Evolutionary conservation across 2,888 invertebrate species (phyloP).

Genomic region (Myathropa florea): DNA sequence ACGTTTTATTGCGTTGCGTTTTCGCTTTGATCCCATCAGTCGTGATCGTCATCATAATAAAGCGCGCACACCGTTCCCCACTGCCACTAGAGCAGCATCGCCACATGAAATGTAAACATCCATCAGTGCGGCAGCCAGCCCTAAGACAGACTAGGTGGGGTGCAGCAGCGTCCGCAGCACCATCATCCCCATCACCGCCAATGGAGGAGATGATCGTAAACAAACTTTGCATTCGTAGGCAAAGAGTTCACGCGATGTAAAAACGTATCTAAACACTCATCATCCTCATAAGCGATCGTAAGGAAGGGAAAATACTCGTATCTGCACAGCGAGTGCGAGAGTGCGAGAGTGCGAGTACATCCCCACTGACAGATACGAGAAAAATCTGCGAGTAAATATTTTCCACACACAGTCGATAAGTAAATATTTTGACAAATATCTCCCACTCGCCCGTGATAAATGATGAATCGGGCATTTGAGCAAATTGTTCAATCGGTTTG

Average conservation of each 20-base stretch:
- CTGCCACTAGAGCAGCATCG: conserved; percentile 10
- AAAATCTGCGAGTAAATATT: conserved; percentile 66
- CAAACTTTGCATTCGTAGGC: conserved; percentile 55
- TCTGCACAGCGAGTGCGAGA: neutral
- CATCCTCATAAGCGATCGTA: conserved; percentile 65
- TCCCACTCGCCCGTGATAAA: conserved; percentile 66
- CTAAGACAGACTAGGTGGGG: conserved; percentile 24
- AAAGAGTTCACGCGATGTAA: conserved; percentile 55
- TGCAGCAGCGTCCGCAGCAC: neutral
- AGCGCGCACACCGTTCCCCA: conserved; percentile 58
- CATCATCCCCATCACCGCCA: conserved; percentile 39
- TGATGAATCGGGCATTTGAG: conserved; percentile 67
- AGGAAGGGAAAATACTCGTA: conserved; percentile 59
- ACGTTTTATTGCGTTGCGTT: conserved; percentile 63
- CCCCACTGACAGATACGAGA: conserved; percentile 59
- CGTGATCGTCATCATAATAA: conserved; percentile 70
- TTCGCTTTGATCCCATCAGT: conserved; percentile 69
- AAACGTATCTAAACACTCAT: conserved; percentile 69
- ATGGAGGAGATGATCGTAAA: conserved; percentile 54
- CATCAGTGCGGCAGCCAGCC: conserved; percentile 18
- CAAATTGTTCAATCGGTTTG: conserved; percentile 67
- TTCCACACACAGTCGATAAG: conserved; percentile 65
- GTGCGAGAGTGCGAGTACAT: conserved; percentile 31
- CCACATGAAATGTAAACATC: conserved; percentile 61
- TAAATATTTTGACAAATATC: conserved; percentile 71